Evolutionary conservation across 2,113 vertebrate species (phyloP), one percentile per base, ranked within the genome.

Genomic region (Lepisosteus oculatus): DNA sequence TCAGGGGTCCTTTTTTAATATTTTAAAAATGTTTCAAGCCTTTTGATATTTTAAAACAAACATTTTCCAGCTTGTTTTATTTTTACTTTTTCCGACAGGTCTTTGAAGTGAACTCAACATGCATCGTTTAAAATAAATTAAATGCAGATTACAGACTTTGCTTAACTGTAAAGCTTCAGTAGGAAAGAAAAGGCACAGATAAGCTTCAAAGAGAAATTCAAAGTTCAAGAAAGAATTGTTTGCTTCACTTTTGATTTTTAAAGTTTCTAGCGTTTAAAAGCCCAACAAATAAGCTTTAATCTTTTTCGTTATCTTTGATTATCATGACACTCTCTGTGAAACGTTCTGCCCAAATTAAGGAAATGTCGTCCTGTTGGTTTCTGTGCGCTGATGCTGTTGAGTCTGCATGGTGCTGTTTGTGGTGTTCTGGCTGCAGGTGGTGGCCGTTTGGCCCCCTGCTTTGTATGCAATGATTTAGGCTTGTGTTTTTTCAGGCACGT

Each of bases 361-460:
- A 5, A 66, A 42, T 3, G 2, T 51, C 9, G 13, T 12, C 47
- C 55, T 15, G 9, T 68, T 68, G 54, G 67, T 65, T 62, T 45
- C 64, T 64, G 62, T 29, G 14, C 43, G 11, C 8, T 2, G 65
- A 8, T 6, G 7, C 44, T 62, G 14, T 44, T 43, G 47, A 11
- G 13, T 13, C 14, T 11, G 43, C 3, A 61, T 41, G 15, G 12
- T 17, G 61, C 6, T 42, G 44, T 56, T 11, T 13, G n/a, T 45
- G 41, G 8, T 55, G 12, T 8, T 3, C 55, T 14, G 43, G 45
- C 3, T 72, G 54, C 73, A 77, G 76, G 65, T 77, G 76, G 69
- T 65, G 65, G 65, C 47, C 45, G 41, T 71, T 71, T 67, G 63
- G 44, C 69, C 8, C 6, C 59, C 42, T 7, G 6, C 56, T 75